Evolutionary conservation across 2,797 vertebrate genomes (phyloP).

Genomic region (Arctocebus calabarensis): DNA sequence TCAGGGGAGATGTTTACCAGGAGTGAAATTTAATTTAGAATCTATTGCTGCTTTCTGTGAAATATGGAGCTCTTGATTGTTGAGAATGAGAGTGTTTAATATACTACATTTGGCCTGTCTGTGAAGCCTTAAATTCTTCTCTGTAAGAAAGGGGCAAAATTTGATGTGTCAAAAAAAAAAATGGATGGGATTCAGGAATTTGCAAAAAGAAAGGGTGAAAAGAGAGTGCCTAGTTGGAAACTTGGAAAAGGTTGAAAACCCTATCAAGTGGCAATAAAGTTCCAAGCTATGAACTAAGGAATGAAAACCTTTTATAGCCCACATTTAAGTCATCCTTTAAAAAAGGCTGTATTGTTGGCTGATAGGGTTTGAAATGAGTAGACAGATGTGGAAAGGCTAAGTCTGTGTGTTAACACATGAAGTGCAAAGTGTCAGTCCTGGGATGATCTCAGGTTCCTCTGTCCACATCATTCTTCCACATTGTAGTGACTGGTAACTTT

Average conservation of each 20-base stretch:
- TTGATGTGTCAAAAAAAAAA: neutral
- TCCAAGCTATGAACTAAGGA: conserved; percentile 4
- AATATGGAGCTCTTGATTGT: neutral
- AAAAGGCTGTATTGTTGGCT: neutral
- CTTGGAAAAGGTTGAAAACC: neutral
- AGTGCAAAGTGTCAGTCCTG: neutral
- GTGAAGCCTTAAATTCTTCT: neutral
- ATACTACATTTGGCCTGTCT: neutral
- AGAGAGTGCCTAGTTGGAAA: neutral
- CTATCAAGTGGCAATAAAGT: neutral
- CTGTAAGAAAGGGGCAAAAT: neutral
- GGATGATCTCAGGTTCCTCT: neutral
- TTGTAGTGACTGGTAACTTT: neutral
- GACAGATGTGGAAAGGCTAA: neutral
- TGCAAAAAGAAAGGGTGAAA: neutral
- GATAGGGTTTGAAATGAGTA: neutral
- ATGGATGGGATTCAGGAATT: neutral
- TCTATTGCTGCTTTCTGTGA: neutral
- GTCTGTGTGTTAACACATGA: neutral
- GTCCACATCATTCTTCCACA: neutral
- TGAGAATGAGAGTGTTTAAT: neutral
- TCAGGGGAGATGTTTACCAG: neutral
- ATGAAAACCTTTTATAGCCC: neutral
- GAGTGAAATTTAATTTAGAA: neutral
- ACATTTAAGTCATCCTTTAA: neutral